Conservation (phyloP, 2,113 vertebrate genomes). For the Ctenomys sociabilis region DNA sequence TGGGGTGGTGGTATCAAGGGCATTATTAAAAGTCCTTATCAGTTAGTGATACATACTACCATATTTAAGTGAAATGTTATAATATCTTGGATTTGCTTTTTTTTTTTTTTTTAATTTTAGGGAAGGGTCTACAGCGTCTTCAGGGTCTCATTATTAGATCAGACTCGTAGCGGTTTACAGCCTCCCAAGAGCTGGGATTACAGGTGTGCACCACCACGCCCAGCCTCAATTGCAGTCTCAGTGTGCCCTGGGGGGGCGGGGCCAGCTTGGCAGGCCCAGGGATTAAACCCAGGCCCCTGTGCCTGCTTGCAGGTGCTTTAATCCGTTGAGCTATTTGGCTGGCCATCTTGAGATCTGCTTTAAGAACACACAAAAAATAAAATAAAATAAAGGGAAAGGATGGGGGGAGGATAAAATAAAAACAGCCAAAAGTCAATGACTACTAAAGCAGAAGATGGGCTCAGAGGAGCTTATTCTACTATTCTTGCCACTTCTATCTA, state of each 20-base stretch:
- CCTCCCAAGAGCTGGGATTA: too few relatives aligned
- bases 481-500: not conserved
- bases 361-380: conserved; percentile 56
- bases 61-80: conserved; percentile 67
- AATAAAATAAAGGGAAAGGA: not conserved
- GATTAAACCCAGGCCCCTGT: too few relatives aligned
- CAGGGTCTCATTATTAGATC: too few relatives aligned
- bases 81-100: conserved; percentile 68
- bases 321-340: too few relatives aligned
- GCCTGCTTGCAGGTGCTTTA: too few relatives aligned
- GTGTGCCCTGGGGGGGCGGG: too few relatives aligned
- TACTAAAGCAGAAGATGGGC: not conserved
- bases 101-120: too few relatives aligned
- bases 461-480: not conserved
- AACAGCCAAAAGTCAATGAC: not conserved
- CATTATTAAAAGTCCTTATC: conserved; percentile 71
- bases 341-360: conserved; percentile 20
- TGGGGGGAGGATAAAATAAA: not conserved
- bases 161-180: too few relatives aligned
- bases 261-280: too few relatives aligned
- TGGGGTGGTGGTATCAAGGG: conserved; percentile 11
- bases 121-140: too few relatives aligned
- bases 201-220: too few relatives aligned
- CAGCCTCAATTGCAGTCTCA: too few relatives aligned
- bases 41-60: conserved; percentile 52